A percentile compares a stretch with the other conserved stretches of the same genome.
Conservation (phyloP, 2,888 invertebrate genomes). For the Antheraea assamensis region DNA sequence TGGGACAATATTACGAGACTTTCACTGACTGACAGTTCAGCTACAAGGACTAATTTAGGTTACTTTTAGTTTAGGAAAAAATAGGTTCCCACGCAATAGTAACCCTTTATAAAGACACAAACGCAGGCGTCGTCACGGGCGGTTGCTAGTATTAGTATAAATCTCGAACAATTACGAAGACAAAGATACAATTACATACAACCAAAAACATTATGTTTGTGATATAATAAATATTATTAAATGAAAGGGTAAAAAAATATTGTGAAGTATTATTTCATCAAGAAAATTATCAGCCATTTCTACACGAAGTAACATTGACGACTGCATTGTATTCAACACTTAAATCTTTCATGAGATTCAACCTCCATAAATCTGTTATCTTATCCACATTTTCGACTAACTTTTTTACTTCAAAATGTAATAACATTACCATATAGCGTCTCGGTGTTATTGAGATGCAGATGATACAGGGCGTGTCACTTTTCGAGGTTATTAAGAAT, state of each 20-base stretch:
- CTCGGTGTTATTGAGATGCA: slow-evolving; percentile 49
- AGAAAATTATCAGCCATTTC: slow-evolving; percentile 36
- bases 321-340: slow-evolving; percentile 49
- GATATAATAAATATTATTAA: not conserved
- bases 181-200: too few species aligned
- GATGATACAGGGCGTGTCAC: slow-evolving; percentile 23
- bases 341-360: slow-evolving; percentile 61
- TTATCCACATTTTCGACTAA: slow-evolving; percentile 32
- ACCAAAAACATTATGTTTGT: too few species aligned
- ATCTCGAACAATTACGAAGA: too few species aligned
- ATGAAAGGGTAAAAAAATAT: not conserved
- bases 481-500: not conserved
- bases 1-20: too few species aligned
- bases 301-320: slow-evolving; percentile 23
- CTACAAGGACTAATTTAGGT: too few species aligned
- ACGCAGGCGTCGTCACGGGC: too few species aligned
- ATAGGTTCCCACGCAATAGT: too few species aligned
- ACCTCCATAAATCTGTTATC: slow-evolving; percentile 56
- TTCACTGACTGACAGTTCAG: too few species aligned
- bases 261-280: slow-evolving; percentile 34
- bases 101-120: too few species aligned
- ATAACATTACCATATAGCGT: slow-evolving; percentile 53
- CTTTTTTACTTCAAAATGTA: slow-evolving; percentile 43
- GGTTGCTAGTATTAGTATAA: too few species aligned
- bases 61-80: too few species aligned